These are phyloP conservation scores for Pinna nobilis DNA, from an alignment of 1,140 invertebrate species.

Conservation along the genomic window DNA sequence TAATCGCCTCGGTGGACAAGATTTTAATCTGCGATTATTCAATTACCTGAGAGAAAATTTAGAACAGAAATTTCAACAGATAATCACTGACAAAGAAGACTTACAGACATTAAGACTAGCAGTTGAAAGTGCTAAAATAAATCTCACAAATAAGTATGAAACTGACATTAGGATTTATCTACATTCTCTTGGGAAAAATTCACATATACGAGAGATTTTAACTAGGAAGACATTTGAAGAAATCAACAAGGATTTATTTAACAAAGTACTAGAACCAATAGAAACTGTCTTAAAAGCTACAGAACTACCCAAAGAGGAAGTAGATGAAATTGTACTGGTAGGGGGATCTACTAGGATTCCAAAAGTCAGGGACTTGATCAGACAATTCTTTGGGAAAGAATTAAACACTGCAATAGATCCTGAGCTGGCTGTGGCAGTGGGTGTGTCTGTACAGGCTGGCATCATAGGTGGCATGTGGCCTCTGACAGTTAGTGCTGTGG, in stretches of 20 bases:
- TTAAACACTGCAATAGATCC: slow-evolving; percentile 76
- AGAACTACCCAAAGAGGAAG: slow-evolving; percentile 77
- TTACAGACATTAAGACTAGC: slow-evolving; percentile 74
- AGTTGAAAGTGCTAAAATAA: slow-evolving; percentile 75
- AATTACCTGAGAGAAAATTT: slow-evolving; percentile 65
- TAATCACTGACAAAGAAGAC: slow-evolving; percentile 74
- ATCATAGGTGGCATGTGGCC: slow-evolving; percentile 78
- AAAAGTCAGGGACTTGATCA: slow-evolving; percentile 72
- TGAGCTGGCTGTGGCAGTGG: slow-evolving; percentile 76
- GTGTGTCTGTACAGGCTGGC: slow-evolving; percentile 77
- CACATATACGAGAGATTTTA: slow-evolving; percentile 46
- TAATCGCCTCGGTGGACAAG: slow-evolving; percentile 77
- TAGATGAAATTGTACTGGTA: slow-evolving; percentile 77
- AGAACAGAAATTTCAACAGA: slow-evolving; percentile 57
- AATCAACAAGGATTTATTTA: slow-evolving; percentile 75
- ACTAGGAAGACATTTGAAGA: slow-evolving; percentile 74
- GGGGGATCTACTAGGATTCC: slow-evolving; percentile 77
- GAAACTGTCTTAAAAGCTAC: slow-evolving; percentile 88
- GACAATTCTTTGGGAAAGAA: slow-evolving; percentile 72
- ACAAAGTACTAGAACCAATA: slow-evolving; percentile 71
- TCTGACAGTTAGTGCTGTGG: slow-evolving; percentile 77
- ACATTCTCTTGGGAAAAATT: slow-evolving; percentile 58
- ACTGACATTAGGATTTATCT: slow-evolving; percentile 66
- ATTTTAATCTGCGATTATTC: slow-evolving; percentile 75
- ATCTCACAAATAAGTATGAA: slow-evolving; percentile 67